Base-by-base conservation (phyloP, 2,113 vertebrate species). In the Vulpes ferrilata region DNA sequence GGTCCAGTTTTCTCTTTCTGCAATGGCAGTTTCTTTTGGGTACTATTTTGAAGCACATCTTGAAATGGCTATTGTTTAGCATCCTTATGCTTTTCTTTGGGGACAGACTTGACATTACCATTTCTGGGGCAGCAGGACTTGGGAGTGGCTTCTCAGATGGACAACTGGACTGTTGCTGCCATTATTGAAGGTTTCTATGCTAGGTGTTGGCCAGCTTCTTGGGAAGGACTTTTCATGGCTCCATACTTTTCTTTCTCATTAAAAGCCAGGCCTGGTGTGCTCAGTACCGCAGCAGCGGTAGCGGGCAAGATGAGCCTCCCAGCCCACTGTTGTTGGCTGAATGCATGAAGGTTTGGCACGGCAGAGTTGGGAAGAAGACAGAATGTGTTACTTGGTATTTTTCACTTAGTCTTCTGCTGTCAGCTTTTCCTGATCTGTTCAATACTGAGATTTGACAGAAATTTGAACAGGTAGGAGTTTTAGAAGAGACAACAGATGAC, bases 11-110 rank as follows among this genome's bases (percentile, higher is more conserved):
- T 51, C 38, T 38, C 86, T 43, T 76, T 78, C 30, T 60, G 25
- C n/a, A 83, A 1, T 71, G 60, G 43, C 74, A 32, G 13, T 88
- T 90, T 96, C 82, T 92, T 80, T 73, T 32, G 67, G 51, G 84
- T 65, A 53, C 43, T 62, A 2, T 73, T 96, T 64, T 35, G 93
- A 83, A 57, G 76, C 51, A 17, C 5, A 2, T 79, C n/a, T 84
- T 95, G 67, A 89, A 73, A 55, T 64, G 55, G 7, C 11, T 32
- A 7, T 69, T 48, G 48, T 81, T 73, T 59, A 82, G 71, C 64
- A 1, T 4, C 35, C 35, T 35, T 35, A 83, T 53, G 60, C 10
- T 51, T 94, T 67, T 88, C 71, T 32, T 43, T 48, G 71, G 67
- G 27, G 83, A 9, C 55, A 35, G 60, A 53, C 5, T 32, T 32